Percentiles rank a stretch among this genome's conserved stretches.
These are phyloP conservation scores for Callitettix versicolor DNA, from an alignment of 1,140 invertebrate species.

Conservation along the genomic window DNA sequence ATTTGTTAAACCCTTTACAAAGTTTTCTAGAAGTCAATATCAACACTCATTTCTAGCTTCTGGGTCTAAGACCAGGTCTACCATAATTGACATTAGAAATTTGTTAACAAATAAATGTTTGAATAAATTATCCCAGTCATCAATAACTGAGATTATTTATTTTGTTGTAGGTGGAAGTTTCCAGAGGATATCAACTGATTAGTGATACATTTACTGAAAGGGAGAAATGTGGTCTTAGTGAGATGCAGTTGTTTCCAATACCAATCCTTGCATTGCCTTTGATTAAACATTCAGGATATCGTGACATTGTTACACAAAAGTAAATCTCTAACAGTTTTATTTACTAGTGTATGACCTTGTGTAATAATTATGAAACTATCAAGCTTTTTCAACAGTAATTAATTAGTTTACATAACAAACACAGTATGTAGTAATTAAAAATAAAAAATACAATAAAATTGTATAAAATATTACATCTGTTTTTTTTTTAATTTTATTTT, in stretches of 20 bases:
- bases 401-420: not conserved
- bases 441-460: not conserved
- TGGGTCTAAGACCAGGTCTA: not conserved
- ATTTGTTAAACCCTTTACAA: too few species aligned
- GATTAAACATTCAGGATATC: constrained; percentile 41
- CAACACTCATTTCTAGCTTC: too few species aligned
- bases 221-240: constrained; percentile 45
- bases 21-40: too few species aligned
- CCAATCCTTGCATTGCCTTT: constrained; percentile 40
- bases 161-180: constrained; percentile 36
- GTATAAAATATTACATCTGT: not conserved
- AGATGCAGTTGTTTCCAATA: constrained; percentile 41
- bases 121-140: not conserved
- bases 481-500: too few species aligned
- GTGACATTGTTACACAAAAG: constrained; percentile 41
- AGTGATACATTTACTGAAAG: constrained; percentile 43
- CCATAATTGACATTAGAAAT: not conserved
- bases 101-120: not conserved
- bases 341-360: too few species aligned
- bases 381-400: not conserved
- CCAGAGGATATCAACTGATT: constrained; percentile 42
- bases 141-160: not conserved
- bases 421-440: not conserved
- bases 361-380: not conserved
- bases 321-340: constrained; percentile 20